Conservation (phyloP, 1,140 invertebrate species). For the Neodiprion virginianus region DNA sequence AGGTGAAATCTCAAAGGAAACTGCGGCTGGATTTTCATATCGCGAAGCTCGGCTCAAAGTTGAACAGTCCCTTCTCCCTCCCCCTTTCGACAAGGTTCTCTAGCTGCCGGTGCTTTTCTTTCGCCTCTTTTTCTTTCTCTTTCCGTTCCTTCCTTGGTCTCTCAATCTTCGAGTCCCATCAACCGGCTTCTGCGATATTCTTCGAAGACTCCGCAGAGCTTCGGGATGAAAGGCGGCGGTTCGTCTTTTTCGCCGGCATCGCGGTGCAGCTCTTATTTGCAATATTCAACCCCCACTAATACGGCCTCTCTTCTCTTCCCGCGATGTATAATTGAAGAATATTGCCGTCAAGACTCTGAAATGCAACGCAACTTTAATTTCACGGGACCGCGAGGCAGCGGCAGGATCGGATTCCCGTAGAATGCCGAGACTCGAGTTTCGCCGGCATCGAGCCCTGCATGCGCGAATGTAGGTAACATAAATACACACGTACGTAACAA, state of each 20-base stretch:
- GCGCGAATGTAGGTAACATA: too few relatives aligned
- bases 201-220: too few relatives aligned
- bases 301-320: neutral
- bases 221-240: too few relatives aligned
- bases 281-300: neutral
- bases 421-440: neutral
- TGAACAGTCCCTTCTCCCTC: neutral
- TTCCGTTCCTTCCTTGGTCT: neutral
- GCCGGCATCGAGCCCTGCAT: too few relatives aligned
- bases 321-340: neutral
- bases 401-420: neutral
- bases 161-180: too few relatives aligned
- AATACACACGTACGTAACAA: too few relatives aligned
- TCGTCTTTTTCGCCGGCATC: neutral
- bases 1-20: neutral
- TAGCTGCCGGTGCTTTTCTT: neutral
- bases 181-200: too few relatives aligned
- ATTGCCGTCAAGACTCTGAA: conserved; percentile 1
- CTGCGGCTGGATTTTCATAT: neutral
- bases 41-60: neutral
- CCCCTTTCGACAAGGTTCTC: neutral
- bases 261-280: neutral
- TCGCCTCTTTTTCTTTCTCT: neutral
- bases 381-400: neutral
- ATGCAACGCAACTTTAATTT: neutral